These are phyloP conservation scores for Dromaius novaehollandiae DNA, from an alignment of 2,113 vertebrate genomes.

Conservation along the genomic window DNA sequence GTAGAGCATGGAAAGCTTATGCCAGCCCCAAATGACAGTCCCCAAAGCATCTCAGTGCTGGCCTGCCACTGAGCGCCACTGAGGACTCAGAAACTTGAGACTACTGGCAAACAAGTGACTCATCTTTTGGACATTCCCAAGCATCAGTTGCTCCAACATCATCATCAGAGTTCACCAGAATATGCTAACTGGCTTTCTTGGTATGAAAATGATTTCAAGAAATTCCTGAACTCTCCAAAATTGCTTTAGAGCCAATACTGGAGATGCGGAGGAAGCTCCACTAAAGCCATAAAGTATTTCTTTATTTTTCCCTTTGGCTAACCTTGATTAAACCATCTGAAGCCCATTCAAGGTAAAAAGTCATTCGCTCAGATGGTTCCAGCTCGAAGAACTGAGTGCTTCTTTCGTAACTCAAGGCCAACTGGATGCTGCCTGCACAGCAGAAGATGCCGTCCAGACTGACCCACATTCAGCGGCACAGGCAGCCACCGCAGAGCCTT, in stretches of 20 bases:
- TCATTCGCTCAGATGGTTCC: not conserved
- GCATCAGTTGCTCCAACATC: not conserved
- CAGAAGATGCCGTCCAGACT: not conserved
- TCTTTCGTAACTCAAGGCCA: not conserved
- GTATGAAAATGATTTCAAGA: not conserved
- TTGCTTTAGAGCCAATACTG: not conserved
- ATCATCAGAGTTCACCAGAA: not conserved
- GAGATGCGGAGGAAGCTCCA: not conserved
- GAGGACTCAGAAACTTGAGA: not conserved
- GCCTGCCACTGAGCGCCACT: not conserved
- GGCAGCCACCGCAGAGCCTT: not conserved
- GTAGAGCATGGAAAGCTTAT: not conserved
- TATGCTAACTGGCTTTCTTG: not conserved
- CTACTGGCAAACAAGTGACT: not conserved
- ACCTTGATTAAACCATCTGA: not conserved
- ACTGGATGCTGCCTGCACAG: not conserved
- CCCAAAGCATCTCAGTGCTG: fast-evolving
- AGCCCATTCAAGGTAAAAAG: not conserved
- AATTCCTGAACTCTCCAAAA: not conserved
- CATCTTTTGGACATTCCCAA: not conserved
- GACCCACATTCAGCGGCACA: not conserved
- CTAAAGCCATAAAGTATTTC: not conserved
- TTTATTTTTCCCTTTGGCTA: not conserved
- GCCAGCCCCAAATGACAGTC: not conserved
- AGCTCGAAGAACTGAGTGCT: not conserved